Evolutionary conservation across 2,888 invertebrate genomes (phyloP).

Genomic region (Microctonus aethiopoides): DNA sequence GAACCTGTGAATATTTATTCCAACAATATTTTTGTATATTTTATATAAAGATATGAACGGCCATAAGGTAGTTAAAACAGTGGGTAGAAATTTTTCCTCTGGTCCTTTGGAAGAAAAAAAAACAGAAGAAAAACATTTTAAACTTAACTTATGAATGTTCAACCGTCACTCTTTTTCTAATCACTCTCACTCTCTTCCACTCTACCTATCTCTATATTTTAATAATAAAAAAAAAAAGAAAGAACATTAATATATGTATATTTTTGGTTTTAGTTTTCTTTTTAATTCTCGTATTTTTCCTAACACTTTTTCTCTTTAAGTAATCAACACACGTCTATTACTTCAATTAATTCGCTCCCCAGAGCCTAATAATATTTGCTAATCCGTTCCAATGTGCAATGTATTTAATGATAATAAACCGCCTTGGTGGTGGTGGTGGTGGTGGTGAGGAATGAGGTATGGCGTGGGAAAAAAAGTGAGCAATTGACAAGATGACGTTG

Average conservation of each 20-base stretch:
- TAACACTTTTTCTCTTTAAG: conserved; percentile 35
- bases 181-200: not conserved
- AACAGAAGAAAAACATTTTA: conserved; percentile 9
- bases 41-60: conserved; percentile 62
- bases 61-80: conserved; percentile 41
- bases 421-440: conserved; percentile 7
- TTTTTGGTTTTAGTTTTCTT: conserved; percentile 4
- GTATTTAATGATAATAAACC: conserved; percentile 38
- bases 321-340: conserved; percentile 45
- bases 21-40: conserved; percentile 67
- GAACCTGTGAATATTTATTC: conserved; percentile 65
- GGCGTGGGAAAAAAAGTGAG: conserved; percentile 19
- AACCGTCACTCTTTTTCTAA: conserved; percentile 21
- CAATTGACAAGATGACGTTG: conserved; percentile 25
- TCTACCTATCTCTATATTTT: conserved; percentile 4
- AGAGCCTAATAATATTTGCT: conserved; percentile 56
- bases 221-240: not conserved
- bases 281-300: conserved; percentile 28
- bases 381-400: conserved; percentile 60
- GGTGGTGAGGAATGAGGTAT: conserved; percentile 29
- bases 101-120: conserved; percentile 34
- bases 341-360: conserved; percentile 50
- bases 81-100: conserved; percentile 43
- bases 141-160: conserved; percentile 26
- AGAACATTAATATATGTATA: not conserved